A percentile compares a stretch with the other conserved stretches of the same genome.
These are phyloP conservation scores for Timandra comae DNA, from an alignment of 2,888 invertebrate species.

Conservation along the genomic window DNA sequence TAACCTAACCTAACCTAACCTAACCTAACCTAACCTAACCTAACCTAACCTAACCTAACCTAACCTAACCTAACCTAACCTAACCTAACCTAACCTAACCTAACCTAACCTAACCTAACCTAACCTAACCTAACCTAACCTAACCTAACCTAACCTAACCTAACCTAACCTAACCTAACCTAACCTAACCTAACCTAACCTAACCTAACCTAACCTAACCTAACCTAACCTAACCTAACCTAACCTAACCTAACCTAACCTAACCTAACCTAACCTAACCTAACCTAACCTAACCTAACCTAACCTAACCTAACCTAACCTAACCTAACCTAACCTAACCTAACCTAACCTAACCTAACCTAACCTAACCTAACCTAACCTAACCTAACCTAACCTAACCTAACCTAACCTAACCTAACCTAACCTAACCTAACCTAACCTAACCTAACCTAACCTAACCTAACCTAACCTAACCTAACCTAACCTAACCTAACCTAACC, in stretches of 20 bases:
- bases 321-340: too few species aligned
- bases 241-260: slow-evolving; percentile 21
- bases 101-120: slow-evolving; percentile 21
- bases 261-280: slow-evolving; percentile 27
- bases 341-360: too few species aligned
- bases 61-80: slow-evolving; percentile 22
- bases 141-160: slow-evolving; percentile 23
- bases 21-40: slow-evolving; percentile 9
- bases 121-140: slow-evolving; percentile 24
- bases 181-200: slow-evolving; percentile 17
- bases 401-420: too few species aligned
- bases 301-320: too few species aligned
- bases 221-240: slow-evolving; percentile 20
- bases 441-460: slow-evolving; percentile 20
- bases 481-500: slow-evolving; percentile 22
- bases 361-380: too few species aligned
- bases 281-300: too few species aligned
- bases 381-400: too few species aligned
- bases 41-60: slow-evolving; percentile 21
- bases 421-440: too few species aligned
- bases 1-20: slow-evolving; percentile 10
- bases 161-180: slow-evolving; percentile 21
- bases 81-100: slow-evolving; percentile 21
- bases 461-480: slow-evolving; percentile 25
- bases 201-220: slow-evolving; percentile 19